Conservation (phyloP, 2,888 invertebrate genomes). For the Polydesmus complanatus region DNA sequence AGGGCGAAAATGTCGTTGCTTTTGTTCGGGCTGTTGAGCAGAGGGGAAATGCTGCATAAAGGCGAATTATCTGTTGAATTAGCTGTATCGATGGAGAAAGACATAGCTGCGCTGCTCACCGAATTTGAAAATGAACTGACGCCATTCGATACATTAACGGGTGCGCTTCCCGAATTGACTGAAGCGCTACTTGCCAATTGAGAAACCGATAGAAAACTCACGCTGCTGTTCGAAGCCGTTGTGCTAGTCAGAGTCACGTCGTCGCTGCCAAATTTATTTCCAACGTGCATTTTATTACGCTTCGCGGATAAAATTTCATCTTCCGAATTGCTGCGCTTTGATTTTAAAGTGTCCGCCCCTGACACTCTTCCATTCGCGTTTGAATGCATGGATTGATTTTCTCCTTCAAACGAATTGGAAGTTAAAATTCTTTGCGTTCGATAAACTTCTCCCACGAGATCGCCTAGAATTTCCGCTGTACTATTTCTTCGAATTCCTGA, state of each 20-base stretch:
- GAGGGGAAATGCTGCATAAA: slow-evolving; percentile 17
- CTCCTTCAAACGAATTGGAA: not conserved
- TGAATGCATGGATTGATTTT: not conserved
- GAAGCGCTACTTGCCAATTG: slow-evolving; percentile 19
- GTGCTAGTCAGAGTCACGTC: not conserved
- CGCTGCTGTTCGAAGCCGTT: slow-evolving; percentile 5
- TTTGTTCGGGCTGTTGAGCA: slow-evolving; percentile 17
- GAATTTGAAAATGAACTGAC: slow-evolving; percentile 3
- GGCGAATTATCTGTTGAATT: slow-evolving; percentile 18
- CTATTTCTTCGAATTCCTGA: not conserved
- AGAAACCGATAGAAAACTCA: slow-evolving; percentile 17
- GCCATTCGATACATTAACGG: not conserved
- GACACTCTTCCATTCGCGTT: not conserved
- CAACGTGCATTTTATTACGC: not conserved
- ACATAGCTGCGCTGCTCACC: not conserved
- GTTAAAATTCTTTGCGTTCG: not conserved
- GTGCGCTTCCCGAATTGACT: not conserved
- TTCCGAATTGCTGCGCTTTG: not conserved
- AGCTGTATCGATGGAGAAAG: slow-evolving; percentile 16
- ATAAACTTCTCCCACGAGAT: slow-evolving; percentile 16
- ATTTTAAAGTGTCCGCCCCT: not conserved
- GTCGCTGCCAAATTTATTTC: not conserved
- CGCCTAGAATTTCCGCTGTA: slow-evolving; percentile 11
- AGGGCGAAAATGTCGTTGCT: slow-evolving; percentile 9
- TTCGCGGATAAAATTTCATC: not conserved